These are phyloP conservation scores for Balaeniceps rex DNA, from an alignment of 2,113 vertebrate species.

Conservation along the genomic window DNA sequence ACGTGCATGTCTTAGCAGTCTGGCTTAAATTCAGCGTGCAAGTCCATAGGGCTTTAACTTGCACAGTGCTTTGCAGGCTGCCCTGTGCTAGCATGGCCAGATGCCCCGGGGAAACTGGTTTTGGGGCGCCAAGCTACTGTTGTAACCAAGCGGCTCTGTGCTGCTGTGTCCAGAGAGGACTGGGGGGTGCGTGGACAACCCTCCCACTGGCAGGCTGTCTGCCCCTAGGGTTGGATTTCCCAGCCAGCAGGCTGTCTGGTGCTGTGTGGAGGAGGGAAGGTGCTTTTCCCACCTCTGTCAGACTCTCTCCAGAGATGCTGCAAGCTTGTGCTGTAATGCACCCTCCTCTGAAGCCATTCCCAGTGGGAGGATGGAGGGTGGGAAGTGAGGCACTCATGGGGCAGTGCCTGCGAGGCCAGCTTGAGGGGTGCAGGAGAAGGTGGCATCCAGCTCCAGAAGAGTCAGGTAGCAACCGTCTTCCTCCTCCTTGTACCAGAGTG, in stretches of 20 bases:
- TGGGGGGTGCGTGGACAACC: not conserved
- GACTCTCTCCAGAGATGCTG: not conserved
- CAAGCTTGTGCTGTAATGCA: not conserved
- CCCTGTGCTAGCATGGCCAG: fast-evolving
- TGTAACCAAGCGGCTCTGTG: not conserved
- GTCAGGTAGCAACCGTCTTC: slow-evolving; percentile 1
- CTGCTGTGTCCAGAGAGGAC: not conserved
- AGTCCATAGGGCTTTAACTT: not conserved
- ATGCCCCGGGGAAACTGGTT: not conserved
- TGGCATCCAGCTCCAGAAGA: not conserved
- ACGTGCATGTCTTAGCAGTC: not conserved
- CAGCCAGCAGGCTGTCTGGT: not conserved
- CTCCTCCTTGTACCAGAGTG: slow-evolving; percentile 45
- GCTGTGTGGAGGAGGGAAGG: not conserved
- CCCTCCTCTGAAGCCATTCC: not conserved
- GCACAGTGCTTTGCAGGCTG: not conserved
- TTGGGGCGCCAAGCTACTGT: not conserved
- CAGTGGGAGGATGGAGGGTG: not conserved
- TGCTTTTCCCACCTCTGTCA: not conserved
- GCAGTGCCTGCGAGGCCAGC: not conserved
- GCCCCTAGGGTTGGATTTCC: not conserved
- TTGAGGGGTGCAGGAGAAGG: not conserved
- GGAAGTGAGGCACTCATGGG: not conserved
- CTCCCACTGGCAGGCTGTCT: not conserved
- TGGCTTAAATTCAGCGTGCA: not conserved